Conservation (phyloP, 2,888 invertebrate species). For the Agrochola litura region DNA sequence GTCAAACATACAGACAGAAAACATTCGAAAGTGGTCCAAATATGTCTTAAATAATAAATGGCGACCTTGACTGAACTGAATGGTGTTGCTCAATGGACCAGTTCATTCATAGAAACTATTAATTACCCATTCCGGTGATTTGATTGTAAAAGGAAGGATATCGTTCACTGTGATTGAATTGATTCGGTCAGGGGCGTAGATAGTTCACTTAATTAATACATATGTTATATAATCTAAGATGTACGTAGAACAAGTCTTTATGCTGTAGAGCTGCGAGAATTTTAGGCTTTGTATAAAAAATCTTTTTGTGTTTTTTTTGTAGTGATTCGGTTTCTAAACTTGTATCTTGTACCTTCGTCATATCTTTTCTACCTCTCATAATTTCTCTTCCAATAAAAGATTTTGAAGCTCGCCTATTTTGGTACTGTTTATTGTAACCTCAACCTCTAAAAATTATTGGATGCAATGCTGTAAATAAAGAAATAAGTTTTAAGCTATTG, state of each 20-base stretch:
- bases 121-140: slow-evolving; percentile 14
- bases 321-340: background rate
- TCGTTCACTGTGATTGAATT: slow-evolving; percentile 14
- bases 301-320: background rate
- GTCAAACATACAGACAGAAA: slow-evolving; percentile 29
- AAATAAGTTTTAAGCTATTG: too few species aligned
- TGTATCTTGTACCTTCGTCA: background rate
- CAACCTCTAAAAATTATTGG: background rate
- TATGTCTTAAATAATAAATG: slow-evolving; percentile 37
- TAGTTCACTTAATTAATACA: background rate
- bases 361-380: background rate
- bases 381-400: background rate
- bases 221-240: slow-evolving; percentile 24
- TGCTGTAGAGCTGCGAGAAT: background rate
- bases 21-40: slow-evolving; percentile 51
- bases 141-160: slow-evolving; percentile 50
- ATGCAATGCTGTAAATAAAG: background rate
- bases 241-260: background rate
- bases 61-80: slow-evolving; percentile 52
- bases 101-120: slow-evolving; percentile 41
- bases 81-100: slow-evolving; percentile 29
- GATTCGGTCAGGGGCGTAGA: slow-evolving; percentile 44
- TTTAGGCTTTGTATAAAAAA: background rate
- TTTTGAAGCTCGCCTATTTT: background rate
- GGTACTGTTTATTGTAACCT: background rate